These are phyloP conservation scores for Euspilapteryx auroguttella DNA, from an alignment of 2,888 invertebrate species.

Conservation along the genomic window DNA sequence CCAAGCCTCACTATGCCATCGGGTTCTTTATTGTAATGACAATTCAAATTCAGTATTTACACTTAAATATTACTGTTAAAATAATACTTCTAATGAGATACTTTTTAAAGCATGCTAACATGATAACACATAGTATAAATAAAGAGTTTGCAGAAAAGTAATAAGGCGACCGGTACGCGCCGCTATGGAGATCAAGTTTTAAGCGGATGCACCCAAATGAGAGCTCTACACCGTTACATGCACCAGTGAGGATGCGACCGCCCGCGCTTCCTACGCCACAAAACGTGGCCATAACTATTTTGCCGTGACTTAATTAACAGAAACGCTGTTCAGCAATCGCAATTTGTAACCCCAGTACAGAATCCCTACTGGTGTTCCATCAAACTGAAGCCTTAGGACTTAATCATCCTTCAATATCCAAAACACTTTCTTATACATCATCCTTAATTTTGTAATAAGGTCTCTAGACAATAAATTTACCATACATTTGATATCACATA, in stretches of 20 bases:
- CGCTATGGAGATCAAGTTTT: not conserved
- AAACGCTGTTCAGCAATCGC: constrained; percentile 7
- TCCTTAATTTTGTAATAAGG: constrained; percentile 12
- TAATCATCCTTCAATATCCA: no score
- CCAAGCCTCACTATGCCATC: constrained; percentile 39
- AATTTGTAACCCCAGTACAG: not conserved
- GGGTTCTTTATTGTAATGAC: no score
- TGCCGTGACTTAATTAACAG: no score
- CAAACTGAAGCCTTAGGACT: constrained; percentile 22
- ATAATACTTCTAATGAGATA: not conserved
- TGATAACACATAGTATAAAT: not conserved
- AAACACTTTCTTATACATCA: constrained; percentile 14
- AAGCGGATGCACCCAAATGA: constrained; percentile 31
- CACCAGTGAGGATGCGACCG: constrained; percentile 21
- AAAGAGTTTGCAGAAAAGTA: not conserved
- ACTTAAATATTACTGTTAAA: not conserved
- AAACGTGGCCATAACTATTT: no score
- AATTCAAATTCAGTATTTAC: no score
- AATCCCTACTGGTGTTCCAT: constrained; percentile 4
- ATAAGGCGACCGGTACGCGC: not conserved
- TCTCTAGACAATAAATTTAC: constrained; percentile 30
- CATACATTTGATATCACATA: constrained; percentile 53
- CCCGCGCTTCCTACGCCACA: constrained; percentile 7
- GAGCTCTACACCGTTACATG: constrained; percentile 47
- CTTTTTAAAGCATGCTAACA: no score